Conservation (phyloP, 2,113 vertebrate species). For the Gymnocephalus cernua region DNA sequence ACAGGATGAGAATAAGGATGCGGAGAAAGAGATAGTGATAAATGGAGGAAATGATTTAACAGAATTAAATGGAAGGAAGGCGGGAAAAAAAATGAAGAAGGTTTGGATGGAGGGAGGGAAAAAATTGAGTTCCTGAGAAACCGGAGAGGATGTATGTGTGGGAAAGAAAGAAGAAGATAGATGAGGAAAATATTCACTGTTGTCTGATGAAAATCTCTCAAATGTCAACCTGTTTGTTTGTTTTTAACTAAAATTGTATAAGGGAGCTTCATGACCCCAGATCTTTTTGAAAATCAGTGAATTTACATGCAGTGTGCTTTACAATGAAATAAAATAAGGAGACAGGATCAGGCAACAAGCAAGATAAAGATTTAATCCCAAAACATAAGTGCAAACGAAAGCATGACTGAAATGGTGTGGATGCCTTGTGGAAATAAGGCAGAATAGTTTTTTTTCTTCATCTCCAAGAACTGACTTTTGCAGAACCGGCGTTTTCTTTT, state of each 20-base stretch:
- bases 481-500: slow-evolving; percentile 44
- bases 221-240: slow-evolving; percentile 51
- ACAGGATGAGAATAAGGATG: slow-evolving; percentile 46
- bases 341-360: not conserved
- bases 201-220: slow-evolving; percentile 22
- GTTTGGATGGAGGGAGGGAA: slow-evolving; percentile 24
- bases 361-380: not conserved
- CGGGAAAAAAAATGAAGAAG: not conserved
- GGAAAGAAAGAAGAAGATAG: slow-evolving; percentile 23
- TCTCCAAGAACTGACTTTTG: slow-evolving; percentile 51
- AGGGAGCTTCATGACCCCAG: not conserved
- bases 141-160: slow-evolving; percentile 3
- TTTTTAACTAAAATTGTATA: not conserved
- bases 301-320: not conserved
- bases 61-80: slow-evolving; percentile 44
- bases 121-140: slow-evolving; percentile 31
- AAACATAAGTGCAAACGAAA: slow-evolving; percentile 14
- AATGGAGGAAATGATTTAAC: slow-evolving; percentile 46
- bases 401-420: slow-evolving; percentile 18
- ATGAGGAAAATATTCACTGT: slow-evolving; percentile 43
- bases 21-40: slow-evolving; percentile 37
- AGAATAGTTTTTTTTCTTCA: not conserved
- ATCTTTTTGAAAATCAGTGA: not conserved
- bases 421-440: slow-evolving; percentile 11
- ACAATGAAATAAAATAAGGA: slow-evolving; percentile 5